Conservation (phyloP, 2,888 invertebrate genomes). For the Timandra comae region DNA sequence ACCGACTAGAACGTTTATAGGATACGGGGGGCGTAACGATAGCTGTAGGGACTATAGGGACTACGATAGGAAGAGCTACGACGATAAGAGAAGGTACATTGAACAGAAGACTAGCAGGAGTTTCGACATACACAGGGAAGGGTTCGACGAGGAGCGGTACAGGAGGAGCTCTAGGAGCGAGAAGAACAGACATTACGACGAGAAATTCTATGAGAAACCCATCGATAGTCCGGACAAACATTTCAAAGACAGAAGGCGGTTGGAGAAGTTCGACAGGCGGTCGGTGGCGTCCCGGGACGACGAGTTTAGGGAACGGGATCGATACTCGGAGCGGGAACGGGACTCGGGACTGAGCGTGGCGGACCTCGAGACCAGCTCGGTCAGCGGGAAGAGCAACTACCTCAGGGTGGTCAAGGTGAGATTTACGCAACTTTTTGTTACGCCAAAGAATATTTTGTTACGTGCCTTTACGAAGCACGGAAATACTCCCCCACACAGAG, state of each 20-base stretch:
- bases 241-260: constrained; percentile 37
- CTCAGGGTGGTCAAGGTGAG: constrained; percentile 58
- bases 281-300: constrained; percentile 56
- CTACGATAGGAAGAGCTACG: constrained; percentile 38
- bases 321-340: constrained; percentile 55
- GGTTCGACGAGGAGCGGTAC: constrained; percentile 41
- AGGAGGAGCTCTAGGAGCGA: constrained; percentile 48
- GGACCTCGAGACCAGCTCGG: constrained; percentile 57
- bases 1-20: constrained; percentile 37
- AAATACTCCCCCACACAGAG: too few relatives aligned
- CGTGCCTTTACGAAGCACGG: too few relatives aligned
- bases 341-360: constrained; percentile 64
- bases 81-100: constrained; percentile 37
- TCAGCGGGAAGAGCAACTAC: constrained; percentile 60
- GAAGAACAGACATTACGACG: constrained; percentile 39
- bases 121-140: constrained; percentile 47
- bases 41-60: constrained; percentile 35
- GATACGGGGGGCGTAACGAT: constrained; percentile 26
- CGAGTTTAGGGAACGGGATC: constrained; percentile 44
- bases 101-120: constrained; percentile 58
- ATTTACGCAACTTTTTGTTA: too few relatives aligned
- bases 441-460: too few relatives aligned
- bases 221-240: constrained; percentile 26
- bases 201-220: constrained; percentile 43
- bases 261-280: neutral